Base-by-base conservation (phyloP, 2,113 vertebrate species). In the Ascaphus truei region DNA sequence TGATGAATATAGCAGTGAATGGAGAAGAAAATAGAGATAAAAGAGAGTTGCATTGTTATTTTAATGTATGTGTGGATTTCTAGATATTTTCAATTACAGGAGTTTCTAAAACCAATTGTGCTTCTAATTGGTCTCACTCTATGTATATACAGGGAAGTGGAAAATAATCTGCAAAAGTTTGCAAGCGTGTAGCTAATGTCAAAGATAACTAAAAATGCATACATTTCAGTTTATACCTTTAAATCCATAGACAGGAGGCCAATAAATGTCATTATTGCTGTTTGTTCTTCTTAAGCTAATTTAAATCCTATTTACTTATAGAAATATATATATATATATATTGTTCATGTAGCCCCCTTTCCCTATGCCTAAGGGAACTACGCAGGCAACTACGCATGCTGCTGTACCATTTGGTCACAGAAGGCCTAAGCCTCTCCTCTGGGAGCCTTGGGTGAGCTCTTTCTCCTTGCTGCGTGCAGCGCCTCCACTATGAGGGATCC, bases 111-210 rank as follows among this genome's bases (percentile, higher is more conserved):
- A 62, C n/a, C n/a, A n/a, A n/a, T n/a, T n/a, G n/a, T 22, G 9
- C 39, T 22, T 16, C 59, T 62, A 62, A 62, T 62, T 62, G 59
- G 59, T 18, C 59, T 62, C 20, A 47, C 18, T 62, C 22, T 62
- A 33, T 11, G 48, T 62, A 62, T n/a, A 62, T 29, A 62, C 22
- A 26, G 27, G 39, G 12, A 45, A 23, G 15, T 22, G 13, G 15
- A 31, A 62, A 62, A 47, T 29, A 27, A 62, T 48, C 59, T 47
- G 30, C 59, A 62, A n/a, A 62, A 62, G 59, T 62, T 62, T 62
- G 3, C 7, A 47, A 62, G 26, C 48, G 23, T 62, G n/a, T n/a
- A n/a, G n/a, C 48, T 62, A 47, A 62, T 47, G 48, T 62, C 39
- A 62, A 62, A 62, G 41, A 36, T 26, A 48, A 62, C 10, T 33